These are phyloP conservation scores for Solenodon paradoxus DNA, from an alignment of 2,113 vertebrate species.

Conservation along the genomic window DNA sequence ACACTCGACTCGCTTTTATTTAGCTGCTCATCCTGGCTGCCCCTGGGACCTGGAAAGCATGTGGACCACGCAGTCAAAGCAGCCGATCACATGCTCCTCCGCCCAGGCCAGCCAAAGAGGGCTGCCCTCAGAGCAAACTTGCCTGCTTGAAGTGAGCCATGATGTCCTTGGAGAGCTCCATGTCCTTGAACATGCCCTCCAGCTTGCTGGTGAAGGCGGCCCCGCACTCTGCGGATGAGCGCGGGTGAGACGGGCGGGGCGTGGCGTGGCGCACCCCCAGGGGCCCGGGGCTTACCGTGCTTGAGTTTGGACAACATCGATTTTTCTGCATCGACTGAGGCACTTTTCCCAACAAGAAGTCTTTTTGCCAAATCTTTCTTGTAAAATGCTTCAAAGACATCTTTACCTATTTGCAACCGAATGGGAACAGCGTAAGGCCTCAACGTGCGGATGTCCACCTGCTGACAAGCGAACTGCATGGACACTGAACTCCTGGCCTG, in stretches of 20 bases:
- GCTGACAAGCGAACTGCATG: no score
- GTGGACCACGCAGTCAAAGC: no score
- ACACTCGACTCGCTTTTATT: no score
- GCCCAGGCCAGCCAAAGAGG: no score
- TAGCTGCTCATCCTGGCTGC: no score
- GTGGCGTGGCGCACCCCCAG: no score
- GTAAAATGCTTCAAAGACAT: slow-evolving; percentile 90
- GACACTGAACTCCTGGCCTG: no score
- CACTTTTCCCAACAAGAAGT: slow-evolving; percentile 88
- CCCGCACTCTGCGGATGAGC: slow-evolving; percentile 82
- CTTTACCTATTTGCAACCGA: slow-evolving; percentile 82
- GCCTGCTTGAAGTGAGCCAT: slow-evolving; percentile 91
- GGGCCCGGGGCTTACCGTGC: slow-evolving; percentile 80
- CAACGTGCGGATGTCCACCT: neutral
- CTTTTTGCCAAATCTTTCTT: slow-evolving; percentile 90
- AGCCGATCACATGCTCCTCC: no score
- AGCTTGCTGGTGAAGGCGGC: slow-evolving; percentile 90
- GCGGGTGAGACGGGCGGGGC: neutral
- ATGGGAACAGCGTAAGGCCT: neutral
- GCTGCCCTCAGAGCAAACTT: no score
- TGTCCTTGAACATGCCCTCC: slow-evolving; percentile 91
- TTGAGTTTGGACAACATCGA: slow-evolving; percentile 91
- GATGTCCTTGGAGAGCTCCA: slow-evolving; percentile 90
- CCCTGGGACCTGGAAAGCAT: no score
- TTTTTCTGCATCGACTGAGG: slow-evolving; percentile 89